phyloP scores from a whole-genome alignment of 2,888 invertebrate species.

The Beris chalybata region DNA sequence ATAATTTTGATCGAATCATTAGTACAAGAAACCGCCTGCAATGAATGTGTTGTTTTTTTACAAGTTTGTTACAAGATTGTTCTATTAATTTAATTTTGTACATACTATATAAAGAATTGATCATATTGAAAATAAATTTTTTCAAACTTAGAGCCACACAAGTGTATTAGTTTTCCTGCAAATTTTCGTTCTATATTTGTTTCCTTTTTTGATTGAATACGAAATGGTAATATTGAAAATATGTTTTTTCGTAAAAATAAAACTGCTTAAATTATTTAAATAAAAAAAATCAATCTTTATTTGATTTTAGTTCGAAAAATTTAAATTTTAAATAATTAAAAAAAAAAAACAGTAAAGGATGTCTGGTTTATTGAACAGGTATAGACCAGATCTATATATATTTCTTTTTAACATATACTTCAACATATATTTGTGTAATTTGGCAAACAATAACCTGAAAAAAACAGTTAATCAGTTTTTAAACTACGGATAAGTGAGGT shows the following conservation, averaged over 20 bases:
- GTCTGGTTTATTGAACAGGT: slow-evolving; percentile 46
- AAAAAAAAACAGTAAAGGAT: slow-evolving; percentile 24
- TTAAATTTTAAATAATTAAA: neutral
- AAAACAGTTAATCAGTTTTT: slow-evolving; percentile 41
- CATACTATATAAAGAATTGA: neutral
- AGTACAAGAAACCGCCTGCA: slow-evolving; percentile 30
- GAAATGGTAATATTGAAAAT: slow-evolving; percentile 1
- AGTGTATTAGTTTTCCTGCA: slow-evolving; percentile 33
- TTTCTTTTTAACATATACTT: slow-evolving; percentile 30
- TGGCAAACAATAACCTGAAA: slow-evolving; percentile 26
- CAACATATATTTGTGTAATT: slow-evolving; percentile 39
- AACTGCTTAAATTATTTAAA: neutral
- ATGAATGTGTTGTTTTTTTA: slow-evolving; percentile 36
- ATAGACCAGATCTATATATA: slow-evolving; percentile 28
- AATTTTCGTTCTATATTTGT: slow-evolving; percentile 11
- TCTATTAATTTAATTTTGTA: slow-evolving; percentile 12
- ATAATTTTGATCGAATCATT: no score
- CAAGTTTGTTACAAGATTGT: slow-evolving; percentile 23
- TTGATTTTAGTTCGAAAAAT: slow-evolving; percentile 7
- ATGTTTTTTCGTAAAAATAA: neutral
- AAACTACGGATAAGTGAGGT: slow-evolving; percentile 38
- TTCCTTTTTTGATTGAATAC: slow-evolving; percentile 13
- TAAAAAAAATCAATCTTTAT: slow-evolving; percentile 6
- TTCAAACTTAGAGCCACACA: slow-evolving; percentile 34
- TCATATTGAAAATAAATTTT: neutral